A percentile compares a stretch with the other conserved stretches of the same genome.
These are phyloP conservation scores for Scaptomyza pallida DNA, from an alignment of 1,140 invertebrate species.

Conservation along the genomic window DNA sequence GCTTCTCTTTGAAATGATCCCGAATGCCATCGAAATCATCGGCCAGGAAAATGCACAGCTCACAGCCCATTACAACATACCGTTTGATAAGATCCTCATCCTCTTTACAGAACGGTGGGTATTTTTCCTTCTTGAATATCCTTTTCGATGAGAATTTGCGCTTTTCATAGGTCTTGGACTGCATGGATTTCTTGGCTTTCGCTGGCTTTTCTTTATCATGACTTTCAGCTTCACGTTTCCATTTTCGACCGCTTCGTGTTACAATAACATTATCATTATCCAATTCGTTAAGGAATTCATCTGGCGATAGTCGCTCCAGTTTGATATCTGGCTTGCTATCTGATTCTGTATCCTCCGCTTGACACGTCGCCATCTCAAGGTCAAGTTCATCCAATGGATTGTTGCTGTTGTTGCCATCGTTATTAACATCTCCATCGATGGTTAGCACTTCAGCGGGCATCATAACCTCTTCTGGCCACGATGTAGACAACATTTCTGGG, in stretches of 20 bases:
- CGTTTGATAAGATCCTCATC: constrained; percentile 76
- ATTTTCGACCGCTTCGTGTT: constrained; percentile 62
- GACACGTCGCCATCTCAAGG: constrained; percentile 30
- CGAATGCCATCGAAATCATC: constrained; percentile 69
- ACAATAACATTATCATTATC: constrained; percentile 61
- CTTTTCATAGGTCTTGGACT: constrained; percentile 40
- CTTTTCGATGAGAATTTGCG: constrained; percentile 43
- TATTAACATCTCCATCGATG: constrained; percentile 36
- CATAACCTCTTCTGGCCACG: constrained; percentile 70
- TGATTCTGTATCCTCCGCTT: constrained; percentile 6
- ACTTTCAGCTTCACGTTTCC: constrained; percentile 45
- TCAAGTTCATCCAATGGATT: constrained; percentile 69
- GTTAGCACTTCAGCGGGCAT: constrained; percentile 64
- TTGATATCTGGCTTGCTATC: constrained; percentile 60
- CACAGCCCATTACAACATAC: constrained; percentile 78
- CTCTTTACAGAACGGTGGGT: constrained; percentile 68
- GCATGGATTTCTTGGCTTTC: constrained; percentile 36
- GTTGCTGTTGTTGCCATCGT: constrained; percentile 26
- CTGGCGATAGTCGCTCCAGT: constrained; percentile 54
- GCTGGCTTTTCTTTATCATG: constrained; percentile 24
- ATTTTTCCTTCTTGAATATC: constrained; percentile 60
- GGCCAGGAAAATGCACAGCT: constrained; percentile 73
- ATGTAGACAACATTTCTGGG: constrained; percentile 50
- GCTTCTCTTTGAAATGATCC: constrained; percentile 71
- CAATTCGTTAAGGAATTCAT: constrained; percentile 40